Percentiles rank a stretch among this genome's conserved stretches.
phyloP scores from a whole-genome alignment of 2,113 vertebrate species.

The Abramis brama region DNA sequence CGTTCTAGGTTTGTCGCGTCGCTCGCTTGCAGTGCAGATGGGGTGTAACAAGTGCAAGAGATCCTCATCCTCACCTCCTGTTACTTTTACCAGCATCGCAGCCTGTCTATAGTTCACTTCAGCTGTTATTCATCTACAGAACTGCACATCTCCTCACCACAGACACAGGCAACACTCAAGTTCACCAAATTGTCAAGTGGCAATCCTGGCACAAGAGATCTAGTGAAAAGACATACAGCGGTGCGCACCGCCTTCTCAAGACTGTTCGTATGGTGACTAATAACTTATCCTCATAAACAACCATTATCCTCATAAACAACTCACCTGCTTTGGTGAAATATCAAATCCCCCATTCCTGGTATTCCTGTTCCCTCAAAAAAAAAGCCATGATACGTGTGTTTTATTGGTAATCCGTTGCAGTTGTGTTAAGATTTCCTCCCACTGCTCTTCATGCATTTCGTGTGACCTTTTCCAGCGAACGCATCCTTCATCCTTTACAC shows the following conservation, averaged over 20 bases:
- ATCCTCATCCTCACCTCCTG: not conserved
- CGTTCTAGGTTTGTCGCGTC: not conserved
- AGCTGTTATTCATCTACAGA: not conserved
- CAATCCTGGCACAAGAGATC: not conserved
- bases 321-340: conserved; percentile 77
- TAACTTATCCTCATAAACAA: not conserved
- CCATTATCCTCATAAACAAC: conserved; percentile 57
- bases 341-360: conserved; percentile 73
- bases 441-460: conserved; percentile 54
- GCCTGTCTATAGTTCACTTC: not conserved
- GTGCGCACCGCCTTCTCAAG: not conserved
- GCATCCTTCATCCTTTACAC: conserved; percentile 64
- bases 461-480: conserved; percentile 62
- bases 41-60: conserved; percentile 36
- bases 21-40: not conserved
- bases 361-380: conserved; percentile 49
- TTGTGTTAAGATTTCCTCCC: conserved; percentile 68
- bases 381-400: conserved; percentile 43
- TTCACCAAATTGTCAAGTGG: not conserved
- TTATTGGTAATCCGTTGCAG: conserved; percentile 64
- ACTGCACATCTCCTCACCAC: not conserved
- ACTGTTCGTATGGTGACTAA: not conserved
- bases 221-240: not conserved
- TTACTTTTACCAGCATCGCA: conserved; percentile 9
- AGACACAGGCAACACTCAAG: not conserved